Conservation (phyloP, 2,888 invertebrate species). For the Pandemis cinnamomeana region DNA sequence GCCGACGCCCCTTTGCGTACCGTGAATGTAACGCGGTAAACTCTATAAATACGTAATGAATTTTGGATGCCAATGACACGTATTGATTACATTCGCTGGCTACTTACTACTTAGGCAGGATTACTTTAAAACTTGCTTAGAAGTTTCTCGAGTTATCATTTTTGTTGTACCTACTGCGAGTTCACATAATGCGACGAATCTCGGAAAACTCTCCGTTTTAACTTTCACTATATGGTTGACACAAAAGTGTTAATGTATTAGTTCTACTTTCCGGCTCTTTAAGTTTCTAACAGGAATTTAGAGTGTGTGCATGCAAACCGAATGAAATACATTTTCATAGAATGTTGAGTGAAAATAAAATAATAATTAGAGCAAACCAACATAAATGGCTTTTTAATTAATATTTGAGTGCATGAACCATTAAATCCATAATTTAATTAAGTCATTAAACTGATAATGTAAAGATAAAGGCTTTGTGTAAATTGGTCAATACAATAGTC, state of each 20-base stretch:
- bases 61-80: not conserved
- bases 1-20: no score
- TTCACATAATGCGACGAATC: not conserved
- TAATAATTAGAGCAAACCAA: not conserved
- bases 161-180: not conserved
- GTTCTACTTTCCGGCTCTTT: conserved; percentile 26
- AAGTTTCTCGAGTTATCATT: not conserved
- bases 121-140: not conserved
- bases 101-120: no score
- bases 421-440: not conserved
- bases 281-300: conserved; percentile 5
- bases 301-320: conserved; percentile 6
- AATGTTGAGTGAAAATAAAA: conserved; percentile 18
- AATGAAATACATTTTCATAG: conserved; percentile 5
- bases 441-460: not conserved
- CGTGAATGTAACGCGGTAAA: no score
- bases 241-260: conserved; percentile 33
- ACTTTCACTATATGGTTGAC: conserved; percentile 31
- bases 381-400: not conserved
- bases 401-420: not conserved
- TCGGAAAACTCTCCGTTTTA: not conserved
- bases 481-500: not conserved
- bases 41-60: not conserved
- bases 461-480: not conserved
- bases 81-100: not conserved